Evolutionary conservation across 2,888 invertebrate genomes (phyloP), one percentile per base, ranked within the genome.

Genomic region (Monopis laevigella): DNA sequence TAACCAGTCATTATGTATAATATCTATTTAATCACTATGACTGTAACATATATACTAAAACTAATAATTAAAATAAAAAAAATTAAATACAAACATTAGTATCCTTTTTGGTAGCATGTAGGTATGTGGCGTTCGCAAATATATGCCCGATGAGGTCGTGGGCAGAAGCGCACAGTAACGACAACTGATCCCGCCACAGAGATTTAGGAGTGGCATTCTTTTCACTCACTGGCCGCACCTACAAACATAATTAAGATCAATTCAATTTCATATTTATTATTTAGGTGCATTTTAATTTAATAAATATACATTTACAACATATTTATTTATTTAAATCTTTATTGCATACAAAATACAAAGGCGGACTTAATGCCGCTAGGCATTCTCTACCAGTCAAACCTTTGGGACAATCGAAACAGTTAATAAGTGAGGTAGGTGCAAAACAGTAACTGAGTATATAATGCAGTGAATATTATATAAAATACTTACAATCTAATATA

Each of bases 201-300:
- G 61, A 55, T 42, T 75, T 77, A 2, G 75, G 58, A 8, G 68
- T 72, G 0, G 67, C 65, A 2, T 56, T 49, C 44, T 69, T 77
- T 19, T 77, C 72, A 46, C 71, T 69, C 1, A 62, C 53, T 3
- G 69, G 70, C n/a, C 68, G 54, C 5, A 78, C 70, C 78, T 78
- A 43, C 43, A 13, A 24, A 14, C 8, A 35, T 14, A 36, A 17
- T 3, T 11, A 13, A 30, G 3, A 30, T 13, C 13, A 21, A 21
- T 21, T 21, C 5, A 7, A 7, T 21, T 21, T 5, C 6, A 21
- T 21, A 21, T 21, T 21, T 21, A 21, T 21, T 21, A 21, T 21
- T 21, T 7, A 21, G 11, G 16, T 13, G 14, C 34, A n/a, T 11
- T 11, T 16, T 17, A 10, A 13, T 12, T 39, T 6, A 16, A 17